Conservation (phyloP, 35 echinoderm and acorn worm species). For the Acanthaster planci region DNA sequence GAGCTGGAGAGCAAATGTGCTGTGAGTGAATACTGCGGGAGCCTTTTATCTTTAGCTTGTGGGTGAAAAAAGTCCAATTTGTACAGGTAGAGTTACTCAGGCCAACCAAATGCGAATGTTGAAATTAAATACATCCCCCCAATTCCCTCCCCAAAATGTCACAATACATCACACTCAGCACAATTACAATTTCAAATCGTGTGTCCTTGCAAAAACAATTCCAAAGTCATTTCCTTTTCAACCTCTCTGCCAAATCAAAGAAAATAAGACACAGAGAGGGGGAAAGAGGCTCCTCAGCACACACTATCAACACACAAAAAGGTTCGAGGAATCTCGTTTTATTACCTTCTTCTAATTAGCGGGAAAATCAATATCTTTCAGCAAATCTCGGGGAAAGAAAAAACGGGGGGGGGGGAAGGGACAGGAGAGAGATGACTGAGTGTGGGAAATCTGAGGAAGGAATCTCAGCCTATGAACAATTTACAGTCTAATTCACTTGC, state of each 20-base stretch:
- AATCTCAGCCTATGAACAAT: constrained; percentile 4
- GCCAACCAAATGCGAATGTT: too few species aligned
- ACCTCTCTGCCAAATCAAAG: constrained; percentile 4
- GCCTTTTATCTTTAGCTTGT: too few species aligned
- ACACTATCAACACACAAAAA: constrained; percentile 18
- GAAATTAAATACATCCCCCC: too few species aligned
- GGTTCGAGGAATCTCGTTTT: constrained; percentile 58
- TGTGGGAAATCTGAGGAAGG: background rate
- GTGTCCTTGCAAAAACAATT: constrained; percentile 9
- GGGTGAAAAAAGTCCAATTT: too few species aligned
- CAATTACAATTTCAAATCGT: constrained; percentile 1
- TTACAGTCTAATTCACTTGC: constrained; percentile 21
- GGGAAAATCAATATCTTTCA: constrained; percentile 76
- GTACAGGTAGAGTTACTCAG: too few species aligned
- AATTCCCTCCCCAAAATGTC: too few species aligned
- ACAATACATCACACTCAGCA: background rate
- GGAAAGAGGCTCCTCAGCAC: constrained; percentile 41
- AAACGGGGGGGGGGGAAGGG: too few species aligned
- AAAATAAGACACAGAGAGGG: too few species aligned
- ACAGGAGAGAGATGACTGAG: too few species aligned
- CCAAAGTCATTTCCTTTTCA: constrained; percentile 1
- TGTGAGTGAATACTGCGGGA: too few species aligned
- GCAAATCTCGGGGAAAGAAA: constrained; percentile 59
- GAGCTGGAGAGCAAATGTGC: too few species aligned
- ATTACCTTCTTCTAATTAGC: constrained; percentile 69